Percentiles rank a stretch among this genome's conserved stretches.
Evolutionary conservation across 2,888 invertebrate species (phyloP).

Genomic region (Chloroclystis v-ata): DNA sequence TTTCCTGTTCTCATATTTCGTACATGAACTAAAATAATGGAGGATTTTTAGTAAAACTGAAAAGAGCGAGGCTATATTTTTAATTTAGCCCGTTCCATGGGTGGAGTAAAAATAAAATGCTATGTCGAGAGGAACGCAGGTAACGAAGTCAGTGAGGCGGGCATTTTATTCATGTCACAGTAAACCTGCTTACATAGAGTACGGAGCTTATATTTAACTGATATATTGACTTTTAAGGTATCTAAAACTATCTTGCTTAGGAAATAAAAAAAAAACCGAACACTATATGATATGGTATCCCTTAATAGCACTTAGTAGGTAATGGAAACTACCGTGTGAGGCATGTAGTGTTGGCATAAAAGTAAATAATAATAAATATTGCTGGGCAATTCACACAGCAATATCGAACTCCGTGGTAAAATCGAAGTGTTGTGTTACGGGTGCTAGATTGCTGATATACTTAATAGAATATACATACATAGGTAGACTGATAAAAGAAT

Average conservation of each 20-base stretch:
- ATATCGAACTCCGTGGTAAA: no score
- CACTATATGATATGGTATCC: no score
- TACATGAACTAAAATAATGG: conserved; percentile 1
- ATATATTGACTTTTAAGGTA: not conserved
- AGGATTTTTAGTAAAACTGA: conserved; percentile 1
- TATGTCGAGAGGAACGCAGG: conserved; percentile 17
- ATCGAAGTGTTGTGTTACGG: no score
- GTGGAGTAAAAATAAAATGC: conserved; percentile 25
- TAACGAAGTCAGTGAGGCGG: conserved; percentile 21
- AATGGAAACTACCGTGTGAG: no score
- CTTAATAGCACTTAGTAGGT: no score
- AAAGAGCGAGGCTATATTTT: conserved; percentile 8
- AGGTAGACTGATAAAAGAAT: no score
- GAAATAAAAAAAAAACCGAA: no score
- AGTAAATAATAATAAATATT: no score
- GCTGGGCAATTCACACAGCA: no score
- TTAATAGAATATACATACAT: no score
- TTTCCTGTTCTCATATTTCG: not conserved
- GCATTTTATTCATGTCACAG: conserved; percentile 5
- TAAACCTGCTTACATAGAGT: conserved; percentile 2
- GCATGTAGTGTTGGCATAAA: no score
- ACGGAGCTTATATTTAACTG: conserved; percentile 4
- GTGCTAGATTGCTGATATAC: no score
- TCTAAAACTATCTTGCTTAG: not conserved
- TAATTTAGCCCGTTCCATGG: conserved; percentile 1